Conservation (phyloP, 2,888 invertebrate species). For the Amphipoea oculea region DNA sequence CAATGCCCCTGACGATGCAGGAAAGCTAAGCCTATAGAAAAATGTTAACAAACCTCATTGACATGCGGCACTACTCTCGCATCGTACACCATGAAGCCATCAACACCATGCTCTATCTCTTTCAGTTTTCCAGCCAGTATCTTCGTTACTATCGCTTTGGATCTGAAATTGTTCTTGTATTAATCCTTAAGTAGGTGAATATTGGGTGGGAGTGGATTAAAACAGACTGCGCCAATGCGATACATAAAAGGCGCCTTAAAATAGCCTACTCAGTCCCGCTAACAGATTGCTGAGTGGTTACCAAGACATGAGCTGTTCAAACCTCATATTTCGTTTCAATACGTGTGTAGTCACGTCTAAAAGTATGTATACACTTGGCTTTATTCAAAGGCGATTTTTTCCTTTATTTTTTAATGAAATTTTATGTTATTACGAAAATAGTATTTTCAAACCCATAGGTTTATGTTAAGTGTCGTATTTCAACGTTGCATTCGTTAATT, state of each 20-base stretch:
- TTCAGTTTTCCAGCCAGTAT: slow-evolving; percentile 88
- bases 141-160: slow-evolving; percentile 81
- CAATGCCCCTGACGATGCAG: neutral
- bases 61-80: slow-evolving; percentile 90
- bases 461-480: too few species aligned
- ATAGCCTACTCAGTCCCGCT: neutral
- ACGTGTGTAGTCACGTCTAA: too few species aligned
- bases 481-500: too few species aligned
- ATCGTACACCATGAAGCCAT: slow-evolving; percentile 94
- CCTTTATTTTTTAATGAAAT: too few species aligned
- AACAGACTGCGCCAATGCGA: neutral
- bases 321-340: neutral
- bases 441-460: too few species aligned
- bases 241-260: neutral
- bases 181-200: neutral
- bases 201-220: neutral
- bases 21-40: neutral
- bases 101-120: slow-evolving; percentile 91
- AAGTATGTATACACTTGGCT: too few species aligned
- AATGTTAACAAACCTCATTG: slow-evolving; percentile 83
- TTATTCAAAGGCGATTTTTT: too few species aligned
- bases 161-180: slow-evolving; percentile 73
- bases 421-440: too few species aligned
- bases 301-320: neutral
- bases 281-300: neutral